Evolutionary conservation across 2,797 vertebrate genomes (phyloP).

Genomic region (Gadopsis bispinosus): DNA sequence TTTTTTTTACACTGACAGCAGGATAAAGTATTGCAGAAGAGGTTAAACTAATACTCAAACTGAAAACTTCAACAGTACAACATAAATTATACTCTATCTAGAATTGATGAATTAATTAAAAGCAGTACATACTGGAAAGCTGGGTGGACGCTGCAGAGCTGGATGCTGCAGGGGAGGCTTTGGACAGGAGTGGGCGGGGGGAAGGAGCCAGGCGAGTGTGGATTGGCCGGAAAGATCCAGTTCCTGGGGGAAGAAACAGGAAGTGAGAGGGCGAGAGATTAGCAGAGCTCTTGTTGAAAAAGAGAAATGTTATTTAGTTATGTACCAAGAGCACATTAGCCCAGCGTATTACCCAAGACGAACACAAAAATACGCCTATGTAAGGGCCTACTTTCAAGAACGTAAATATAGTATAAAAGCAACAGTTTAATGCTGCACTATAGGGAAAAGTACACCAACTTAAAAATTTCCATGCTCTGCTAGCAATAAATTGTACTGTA

Average conservation of each 20-base stretch:
- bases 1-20: background rate
- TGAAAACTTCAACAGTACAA: background rate
- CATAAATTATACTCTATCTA: background rate
- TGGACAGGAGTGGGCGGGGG: slow-evolving; percentile 89
- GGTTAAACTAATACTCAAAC: background rate
- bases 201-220: slow-evolving; percentile 91
- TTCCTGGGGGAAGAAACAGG: slow-evolving; percentile 85
- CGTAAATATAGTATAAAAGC: background rate
- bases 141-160: slow-evolving; percentile 79
- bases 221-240: slow-evolving; percentile 97
- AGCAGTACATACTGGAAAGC: slow-evolving; percentile 90
- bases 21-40: background rate
- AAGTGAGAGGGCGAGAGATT: slow-evolving; percentile 41
- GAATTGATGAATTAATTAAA: slow-evolving; percentile 6
- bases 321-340: background rate
- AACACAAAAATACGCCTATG: background rate
- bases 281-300: slow-evolving; percentile 22
- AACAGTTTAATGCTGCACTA: background rate
- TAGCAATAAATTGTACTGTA: background rate
- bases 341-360: background rate
- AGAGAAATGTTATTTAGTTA: slow-evolving; percentile 1
- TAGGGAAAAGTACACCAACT: background rate
- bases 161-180: slow-evolving; percentile 81
- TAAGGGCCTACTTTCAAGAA: background rate
- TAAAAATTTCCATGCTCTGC: background rate